Evolutionary conservation across 2,113 vertebrate genomes (phyloP).

Genomic region (Elgaria multicarinata): DNA sequence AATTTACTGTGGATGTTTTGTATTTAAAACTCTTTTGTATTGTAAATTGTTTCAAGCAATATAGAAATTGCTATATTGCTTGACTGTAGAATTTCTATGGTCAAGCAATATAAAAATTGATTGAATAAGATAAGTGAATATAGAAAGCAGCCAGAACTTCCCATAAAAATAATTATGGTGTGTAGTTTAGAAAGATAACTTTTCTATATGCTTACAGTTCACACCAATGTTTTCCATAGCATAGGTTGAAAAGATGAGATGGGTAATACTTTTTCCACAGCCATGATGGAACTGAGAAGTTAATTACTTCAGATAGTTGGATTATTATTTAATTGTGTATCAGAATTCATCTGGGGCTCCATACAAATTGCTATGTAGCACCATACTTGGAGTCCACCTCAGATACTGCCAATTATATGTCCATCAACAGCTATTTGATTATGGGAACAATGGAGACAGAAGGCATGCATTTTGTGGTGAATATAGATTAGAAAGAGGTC

Average conservation of each 20-base stretch:
- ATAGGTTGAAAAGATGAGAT: constrained; percentile 52
- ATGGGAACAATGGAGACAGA: constrained; percentile 76
- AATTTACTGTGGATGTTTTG: too few relatives aligned
- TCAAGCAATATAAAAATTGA: background rate
- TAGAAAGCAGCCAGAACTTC: background rate
- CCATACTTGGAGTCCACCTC: constrained; percentile 68
- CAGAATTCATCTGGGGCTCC: constrained; percentile 72
- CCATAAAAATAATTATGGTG: background rate
- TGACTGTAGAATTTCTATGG: too few relatives aligned
- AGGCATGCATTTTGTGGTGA: constrained; percentile 75
- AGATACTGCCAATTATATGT: constrained; percentile 77
- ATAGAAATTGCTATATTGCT: background rate
- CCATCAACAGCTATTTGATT: constrained; percentile 80
- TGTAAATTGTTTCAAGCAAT: too few relatives aligned
- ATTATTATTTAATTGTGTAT: constrained; percentile 75
- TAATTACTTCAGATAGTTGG: constrained; percentile 78
- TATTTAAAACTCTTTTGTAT: too few relatives aligned
- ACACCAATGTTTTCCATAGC: constrained; percentile 29
- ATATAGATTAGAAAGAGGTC: constrained; percentile 83
- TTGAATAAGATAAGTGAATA: background rate
- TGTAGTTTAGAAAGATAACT: background rate
- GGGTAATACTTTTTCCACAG: constrained; percentile 53
- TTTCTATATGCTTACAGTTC: background rate
- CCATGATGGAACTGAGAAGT: constrained; percentile 70
- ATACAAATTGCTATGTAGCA: constrained; percentile 70